phyloP scores from a whole-genome alignment of 2,113 vertebrate species.

The Ochotona princeps region DNA sequence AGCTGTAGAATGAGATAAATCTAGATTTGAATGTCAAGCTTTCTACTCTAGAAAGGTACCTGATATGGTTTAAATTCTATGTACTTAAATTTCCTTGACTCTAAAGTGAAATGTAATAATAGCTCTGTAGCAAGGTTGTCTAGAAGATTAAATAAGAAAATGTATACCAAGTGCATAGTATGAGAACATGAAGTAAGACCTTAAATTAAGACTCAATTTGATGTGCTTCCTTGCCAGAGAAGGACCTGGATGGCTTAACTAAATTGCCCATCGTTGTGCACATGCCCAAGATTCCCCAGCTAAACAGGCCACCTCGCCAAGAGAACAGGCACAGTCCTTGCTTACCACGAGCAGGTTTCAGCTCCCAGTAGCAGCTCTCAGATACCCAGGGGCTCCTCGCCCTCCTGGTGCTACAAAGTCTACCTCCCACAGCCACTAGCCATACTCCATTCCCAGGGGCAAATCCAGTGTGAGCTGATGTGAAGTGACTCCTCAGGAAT shows the following conservation, averaged over 20 bases:
- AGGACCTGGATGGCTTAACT: background rate
- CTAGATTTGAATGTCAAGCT: background rate
- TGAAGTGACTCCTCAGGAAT: background rate
- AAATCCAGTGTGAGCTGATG: background rate
- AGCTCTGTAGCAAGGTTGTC: background rate
- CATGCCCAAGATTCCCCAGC: background rate
- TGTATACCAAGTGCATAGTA: background rate
- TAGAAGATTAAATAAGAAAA: background rate
- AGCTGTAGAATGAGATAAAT: background rate
- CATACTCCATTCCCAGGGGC: background rate
- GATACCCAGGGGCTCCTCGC: background rate
- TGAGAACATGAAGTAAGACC: background rate
- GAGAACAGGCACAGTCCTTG: background rate
- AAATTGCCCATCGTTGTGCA: background rate
- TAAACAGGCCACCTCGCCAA: background rate
- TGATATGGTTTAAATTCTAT: background rate
- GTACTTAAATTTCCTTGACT: background rate
- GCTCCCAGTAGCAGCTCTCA: background rate
- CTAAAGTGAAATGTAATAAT: background rate
- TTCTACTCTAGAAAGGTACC: background rate
- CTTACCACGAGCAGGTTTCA: background rate
- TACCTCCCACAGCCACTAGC: background rate
- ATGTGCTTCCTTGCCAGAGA: background rate
- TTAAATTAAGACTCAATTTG: background rate
- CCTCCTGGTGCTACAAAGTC: background rate